Evolutionary conservation across 2,888 invertebrate species (phyloP).

Genomic region (Acleris cristana): DNA sequence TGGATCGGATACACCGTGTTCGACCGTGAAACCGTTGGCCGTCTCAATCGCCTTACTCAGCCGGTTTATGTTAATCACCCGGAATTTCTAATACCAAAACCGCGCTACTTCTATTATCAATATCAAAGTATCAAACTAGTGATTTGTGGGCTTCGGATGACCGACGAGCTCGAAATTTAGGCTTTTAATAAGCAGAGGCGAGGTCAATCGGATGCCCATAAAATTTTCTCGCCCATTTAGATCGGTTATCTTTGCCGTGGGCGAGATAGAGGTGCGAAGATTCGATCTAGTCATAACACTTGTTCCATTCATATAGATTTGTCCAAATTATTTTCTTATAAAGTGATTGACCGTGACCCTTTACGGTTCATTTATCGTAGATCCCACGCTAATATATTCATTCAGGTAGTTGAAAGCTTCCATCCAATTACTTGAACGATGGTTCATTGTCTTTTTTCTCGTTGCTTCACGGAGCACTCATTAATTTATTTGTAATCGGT

Average conservation of each 20-base stretch:
- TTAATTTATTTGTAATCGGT: conserved; percentile 74
- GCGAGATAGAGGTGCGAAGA: conserved; percentile 54
- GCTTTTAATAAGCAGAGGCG: conserved; percentile 54
- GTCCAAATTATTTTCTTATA: conserved; percentile 27
- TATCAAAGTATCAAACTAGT: conserved; percentile 49
- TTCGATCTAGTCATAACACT: conserved; percentile 52
- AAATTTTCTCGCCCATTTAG: conserved; percentile 57
- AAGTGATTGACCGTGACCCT: conserved; percentile 33
- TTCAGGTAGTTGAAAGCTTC: conserved; percentile 42
- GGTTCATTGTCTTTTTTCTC: conserved; percentile 54
- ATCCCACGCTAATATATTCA: conserved; percentile 35
- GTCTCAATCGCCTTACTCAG: conserved; percentile 56
- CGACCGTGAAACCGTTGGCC: conserved; percentile 48
- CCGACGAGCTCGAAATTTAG: conserved; percentile 54
- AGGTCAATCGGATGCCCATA: conserved; percentile 61
- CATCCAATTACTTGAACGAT: conserved; percentile 55
- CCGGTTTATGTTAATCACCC: conserved; percentile 65
- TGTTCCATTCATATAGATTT: conserved; percentile 21
- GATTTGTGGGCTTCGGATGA: conserved; percentile 68
- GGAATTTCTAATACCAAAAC: conserved; percentile 59
- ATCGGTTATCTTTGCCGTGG: conserved; percentile 53
- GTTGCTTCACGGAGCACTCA: conserved; percentile 60
- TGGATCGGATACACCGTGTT: conserved; percentile 19
- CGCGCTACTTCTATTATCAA: conserved; percentile 49
- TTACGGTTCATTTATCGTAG: conserved; percentile 23